phyloP scores from a whole-genome alignment of 2,888 invertebrate species.

The Sesia bembeciformis region DNA sequence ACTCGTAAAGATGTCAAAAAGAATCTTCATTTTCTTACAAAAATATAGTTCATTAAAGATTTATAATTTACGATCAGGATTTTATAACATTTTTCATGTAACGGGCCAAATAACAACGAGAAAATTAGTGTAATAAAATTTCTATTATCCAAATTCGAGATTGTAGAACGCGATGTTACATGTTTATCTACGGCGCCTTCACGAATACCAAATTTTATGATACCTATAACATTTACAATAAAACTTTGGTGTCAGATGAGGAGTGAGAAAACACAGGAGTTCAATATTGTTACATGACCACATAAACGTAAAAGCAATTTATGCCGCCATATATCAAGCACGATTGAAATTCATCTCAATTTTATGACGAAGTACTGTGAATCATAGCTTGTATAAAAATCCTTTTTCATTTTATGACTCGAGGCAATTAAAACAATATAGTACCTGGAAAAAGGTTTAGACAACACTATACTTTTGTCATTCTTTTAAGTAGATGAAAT shows the following conservation, averaged over 20 bases:
- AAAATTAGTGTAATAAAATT: slow-evolving; percentile 45
- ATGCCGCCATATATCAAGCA: slow-evolving; percentile 23
- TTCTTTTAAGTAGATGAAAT: too few species aligned
- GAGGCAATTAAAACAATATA: neutral
- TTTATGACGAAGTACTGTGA: slow-evolving; percentile 5
- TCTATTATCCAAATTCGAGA: slow-evolving; percentile 32
- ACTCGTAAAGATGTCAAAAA: too few species aligned
- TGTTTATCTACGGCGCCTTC: slow-evolving; percentile 35
- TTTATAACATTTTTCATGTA: neutral
- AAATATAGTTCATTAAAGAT: neutral
- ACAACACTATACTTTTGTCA: too few species aligned
- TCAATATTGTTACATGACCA: slow-evolving; percentile 27
- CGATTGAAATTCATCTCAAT: slow-evolving; percentile 9
- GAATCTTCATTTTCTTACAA: neutral
- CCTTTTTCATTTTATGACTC: neutral
- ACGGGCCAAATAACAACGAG: slow-evolving; percentile 21
- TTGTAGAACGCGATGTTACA: slow-evolving; percentile 21
- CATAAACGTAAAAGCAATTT: slow-evolving; percentile 38
- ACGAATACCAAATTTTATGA: slow-evolving; percentile 44
- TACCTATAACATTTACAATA: slow-evolving; percentile 51
- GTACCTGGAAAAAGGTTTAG: too few species aligned
- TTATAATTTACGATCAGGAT: neutral
- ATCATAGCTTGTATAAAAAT: neutral
- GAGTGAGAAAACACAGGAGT: slow-evolving; percentile 36
- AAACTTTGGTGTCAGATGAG: slow-evolving; percentile 35